Conservation (phyloP, 2,888 invertebrate species). For the Tenthredo scrophulariae region DNA sequence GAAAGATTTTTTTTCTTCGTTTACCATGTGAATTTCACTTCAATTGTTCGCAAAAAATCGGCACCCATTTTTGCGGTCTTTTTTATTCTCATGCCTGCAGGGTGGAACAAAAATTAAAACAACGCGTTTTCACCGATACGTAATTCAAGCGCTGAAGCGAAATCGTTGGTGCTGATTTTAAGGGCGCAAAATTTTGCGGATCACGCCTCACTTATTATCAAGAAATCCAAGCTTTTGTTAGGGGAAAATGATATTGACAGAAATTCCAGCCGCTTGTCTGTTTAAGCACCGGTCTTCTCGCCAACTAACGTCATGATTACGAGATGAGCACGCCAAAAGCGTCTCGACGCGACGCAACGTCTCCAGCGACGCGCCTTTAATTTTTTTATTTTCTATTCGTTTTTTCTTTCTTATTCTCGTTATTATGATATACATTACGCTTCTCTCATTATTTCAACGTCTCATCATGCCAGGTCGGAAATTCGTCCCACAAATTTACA, state of each 20-base stretch:
- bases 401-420: background rate
- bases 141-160: background rate
- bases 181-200: background rate
- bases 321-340: conserved; percentile 2
- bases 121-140: background rate
- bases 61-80: background rate
- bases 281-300: conserved; percentile 6
- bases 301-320: conserved; percentile 32
- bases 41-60: background rate
- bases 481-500: background rate
- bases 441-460: background rate
- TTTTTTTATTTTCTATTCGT: background rate
- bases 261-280: background rate
- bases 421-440: background rate
- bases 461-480: background rate
- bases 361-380: background rate
- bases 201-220: background rate
- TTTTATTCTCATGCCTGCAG: background rate
- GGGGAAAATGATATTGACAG: conserved; percentile 29
- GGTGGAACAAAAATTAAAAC: background rate
- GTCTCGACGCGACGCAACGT: conserved; percentile 33
- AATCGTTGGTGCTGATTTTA: background rate
- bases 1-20: background rate
- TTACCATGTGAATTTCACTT: background rate
- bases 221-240: conserved; percentile 10